phyloP scores from a whole-genome alignment of 2,113 vertebrate genomes.

The Xyrauchen texanus region DNA sequence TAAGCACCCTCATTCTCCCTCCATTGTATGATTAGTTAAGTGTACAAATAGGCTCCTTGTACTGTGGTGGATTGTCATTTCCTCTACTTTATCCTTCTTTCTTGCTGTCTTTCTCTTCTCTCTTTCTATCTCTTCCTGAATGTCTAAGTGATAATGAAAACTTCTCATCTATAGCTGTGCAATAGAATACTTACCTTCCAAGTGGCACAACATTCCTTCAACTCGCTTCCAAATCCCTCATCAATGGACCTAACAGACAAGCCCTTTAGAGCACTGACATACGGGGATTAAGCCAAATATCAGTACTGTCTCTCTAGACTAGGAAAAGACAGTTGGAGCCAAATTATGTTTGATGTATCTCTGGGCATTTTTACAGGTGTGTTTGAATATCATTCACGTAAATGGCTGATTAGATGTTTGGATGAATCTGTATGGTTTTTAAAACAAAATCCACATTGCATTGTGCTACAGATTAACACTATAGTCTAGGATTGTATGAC shows the following conservation, averaged over 20 bases:
- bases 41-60: not conserved
- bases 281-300: constrained; percentile 35
- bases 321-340: not conserved
- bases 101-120: too few species aligned
- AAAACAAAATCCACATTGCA: not conserved
- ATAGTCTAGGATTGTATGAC: too few species aligned
- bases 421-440: not conserved
- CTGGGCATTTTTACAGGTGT: not conserved
- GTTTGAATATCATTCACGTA: not conserved
- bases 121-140: not conserved
- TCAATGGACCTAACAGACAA: constrained; percentile 38
- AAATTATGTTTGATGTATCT: not conserved
- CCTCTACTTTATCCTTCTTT: not conserved
- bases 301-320: constrained; percentile 23
- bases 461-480: not conserved
- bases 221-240: constrained; percentile 23
- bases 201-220: constrained; percentile 8
- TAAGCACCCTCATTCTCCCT: too few species aligned
- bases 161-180: constrained; percentile 18
- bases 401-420: not conserved
- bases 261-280: constrained; percentile 30
- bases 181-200: not conserved
- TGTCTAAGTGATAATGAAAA: constrained; percentile 36
- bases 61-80: not conserved
- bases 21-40: not conserved